Evolutionary conservation across 1,140 invertebrate species (phyloP), one percentile per base, ranked within the genome.

Genomic region (Drosophila seguyi): DNA sequence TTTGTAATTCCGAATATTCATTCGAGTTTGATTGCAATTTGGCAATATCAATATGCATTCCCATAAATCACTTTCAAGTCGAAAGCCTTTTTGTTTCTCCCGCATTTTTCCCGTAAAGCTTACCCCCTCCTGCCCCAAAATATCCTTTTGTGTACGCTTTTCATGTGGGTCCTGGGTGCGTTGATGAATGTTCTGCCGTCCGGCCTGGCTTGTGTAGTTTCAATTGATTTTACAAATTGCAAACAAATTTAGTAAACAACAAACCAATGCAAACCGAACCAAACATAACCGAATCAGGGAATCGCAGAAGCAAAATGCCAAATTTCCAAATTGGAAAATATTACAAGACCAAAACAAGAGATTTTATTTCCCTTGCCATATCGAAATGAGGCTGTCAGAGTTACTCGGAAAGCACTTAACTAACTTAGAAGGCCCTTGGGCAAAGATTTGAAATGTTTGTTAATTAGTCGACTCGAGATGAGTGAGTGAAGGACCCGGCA

Each of bases 181-280:
- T 72, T 57, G 68, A 71, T 71, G 68, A 71, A 69, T 71, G 50
- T 68, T 71, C 25, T 45, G 48, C 11, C 50, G 8, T 22, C 47
- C 62, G 6, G 44, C 6, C 29, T 6, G 10, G 56, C 59, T 55
- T 59, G 67, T 59, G 67, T 53, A 61, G 60, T 45, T 81, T 29
- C 77, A 81, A 85, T 81, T 77, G 67, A 76, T 81, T 84, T 85
- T 85, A 74, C 77, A 85, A 85, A 74, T 73, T 68, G 72, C 81
- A 81, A 81, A 85, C 69, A 81, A 44, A 73, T 67, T 80, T 80
- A 31, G 57, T 44, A 57, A 65, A 72, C 55, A 61, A 39, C 39
- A 62, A 79, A 55, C 61, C 45, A 47, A 61, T 38, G 16, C 62
- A 62, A 63, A 63, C 44, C 53, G 44, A 55, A 25, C 14, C 34